These are phyloP conservation scores for Cheiracanthium punctorium DNA, from an alignment of 2,888 invertebrate species.

Conservation along the genomic window DNA sequence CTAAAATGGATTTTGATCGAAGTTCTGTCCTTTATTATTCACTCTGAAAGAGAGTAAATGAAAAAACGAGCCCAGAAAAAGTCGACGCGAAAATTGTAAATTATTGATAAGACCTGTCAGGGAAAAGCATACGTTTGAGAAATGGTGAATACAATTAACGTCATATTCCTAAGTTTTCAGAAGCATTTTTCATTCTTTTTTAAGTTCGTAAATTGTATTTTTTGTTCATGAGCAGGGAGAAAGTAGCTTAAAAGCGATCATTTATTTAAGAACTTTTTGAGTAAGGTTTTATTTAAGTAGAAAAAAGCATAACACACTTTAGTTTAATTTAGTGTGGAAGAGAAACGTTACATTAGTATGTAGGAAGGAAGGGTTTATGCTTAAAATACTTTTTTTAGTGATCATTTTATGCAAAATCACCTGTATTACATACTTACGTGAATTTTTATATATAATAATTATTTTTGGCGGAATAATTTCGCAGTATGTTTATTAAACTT, in stretches of 20 bases:
- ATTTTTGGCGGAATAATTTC: no score
- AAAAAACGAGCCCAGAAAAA: not conserved
- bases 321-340: no score
- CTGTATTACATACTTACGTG: no score
- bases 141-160: slow-evolving; percentile 67
- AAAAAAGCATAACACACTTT: no score
- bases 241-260: not conserved
- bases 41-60: not conserved
- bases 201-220: no score
- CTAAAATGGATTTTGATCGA: slow-evolving; percentile 1
- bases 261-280: not conserved
- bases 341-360: no score
- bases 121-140: slow-evolving; percentile 47
- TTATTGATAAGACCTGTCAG: slow-evolving; percentile 54
- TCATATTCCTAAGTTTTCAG: slow-evolving; percentile 32
- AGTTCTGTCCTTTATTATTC: slow-evolving; percentile 5
- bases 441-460: no score
- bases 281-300: no score
- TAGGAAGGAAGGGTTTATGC: no score
- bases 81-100: slow-evolving; percentile 50
- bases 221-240: not conserved
- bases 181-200: slow-evolving; percentile 26
- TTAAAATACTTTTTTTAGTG: no score
- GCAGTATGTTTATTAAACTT: no score
- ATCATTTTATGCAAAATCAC: no score